Evolutionary conservation across 2,888 invertebrate species (phyloP), one percentile per base, ranked within the genome.

Genomic region (Trichogramma dendrolimi): DNA sequence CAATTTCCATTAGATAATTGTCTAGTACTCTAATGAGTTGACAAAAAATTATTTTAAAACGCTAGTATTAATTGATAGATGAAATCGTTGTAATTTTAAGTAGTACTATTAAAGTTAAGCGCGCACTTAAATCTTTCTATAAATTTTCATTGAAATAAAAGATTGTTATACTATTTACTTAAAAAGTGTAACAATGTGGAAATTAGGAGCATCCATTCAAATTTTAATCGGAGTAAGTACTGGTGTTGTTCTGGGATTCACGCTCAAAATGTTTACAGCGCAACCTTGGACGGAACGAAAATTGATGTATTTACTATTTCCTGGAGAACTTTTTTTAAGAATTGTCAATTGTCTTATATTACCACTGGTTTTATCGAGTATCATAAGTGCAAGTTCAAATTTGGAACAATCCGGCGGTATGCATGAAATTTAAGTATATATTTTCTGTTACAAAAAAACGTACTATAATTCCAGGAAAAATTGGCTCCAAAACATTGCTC

Each of bases 281-380:
- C 72, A 83, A 70, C 80, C 83, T 72, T 93, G 92, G 92, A 83
- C 87, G 8, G 82, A 85, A 65, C 82, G 96, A 62, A 89, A 94
- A 67, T 87, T 94, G 69, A 93, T 94, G 90, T 96, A 96, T 82
- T 86, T 96, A 72, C 90, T 92, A 75, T 96, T 94, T 80, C 92
- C 94, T 4, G 97, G 97, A 46, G 95, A 96, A 76, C 83, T 98
- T 69, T 95, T 97, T 80, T 85, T 98, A 72, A 85, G 95, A 80
- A 93, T 94, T 90, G 84, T 98, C 54, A 96, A 96, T 82, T 89
- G 91, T 74, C 85, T 98, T 64, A 96, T 98, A 75, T 87, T 98
- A 48, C 97, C 98, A 2, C 84, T 98, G 71, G 83, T 97, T 71
- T 88, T 92, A 42, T 88, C 92, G 0, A 92, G 92, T n/a, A 90